These are phyloP conservation scores for Philereme vetulata DNA, from an alignment of 2,888 invertebrate genomes.

Conservation along the genomic window DNA sequence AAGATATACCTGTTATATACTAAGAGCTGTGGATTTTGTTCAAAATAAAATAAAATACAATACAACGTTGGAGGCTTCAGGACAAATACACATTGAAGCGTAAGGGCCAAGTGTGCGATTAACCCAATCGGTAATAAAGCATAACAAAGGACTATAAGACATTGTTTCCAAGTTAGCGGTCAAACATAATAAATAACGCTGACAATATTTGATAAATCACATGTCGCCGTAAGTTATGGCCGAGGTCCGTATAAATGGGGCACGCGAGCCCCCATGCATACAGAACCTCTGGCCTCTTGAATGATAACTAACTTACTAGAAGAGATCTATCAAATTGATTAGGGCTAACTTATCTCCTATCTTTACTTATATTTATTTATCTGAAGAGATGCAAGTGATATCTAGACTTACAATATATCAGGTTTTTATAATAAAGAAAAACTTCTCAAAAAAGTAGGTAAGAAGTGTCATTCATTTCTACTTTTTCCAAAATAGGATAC, in stretches of 20 bases:
- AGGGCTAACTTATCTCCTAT: too few relatives aligned
- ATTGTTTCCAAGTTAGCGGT: constrained; percentile 46
- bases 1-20: too few relatives aligned
- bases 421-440: too few relatives aligned
- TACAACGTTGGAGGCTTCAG: too few relatives aligned
- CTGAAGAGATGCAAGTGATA: constrained; percentile 28
- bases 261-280: constrained; percentile 63
- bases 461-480: too few relatives aligned
- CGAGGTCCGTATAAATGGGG: constrained; percentile 60
- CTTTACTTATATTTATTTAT: background rate
- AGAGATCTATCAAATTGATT: background rate
- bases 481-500: too few relatives aligned
- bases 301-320: constrained; percentile 29
- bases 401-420: constrained; percentile 3
- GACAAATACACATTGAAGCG: too few relatives aligned
- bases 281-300: constrained; percentile 49
- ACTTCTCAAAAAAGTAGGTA: too few relatives aligned
- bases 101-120: background rate
- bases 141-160: constrained; percentile 23
- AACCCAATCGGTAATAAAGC: constrained; percentile 16
- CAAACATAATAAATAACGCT: constrained; percentile 50
- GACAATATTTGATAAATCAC: constrained; percentile 59
- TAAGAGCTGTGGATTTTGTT: too few relatives aligned
- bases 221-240: constrained; percentile 63
- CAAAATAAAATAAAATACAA: too few relatives aligned